Evolutionary conservation across 2,113 vertebrate species (phyloP), one percentile per base, ranked within the genome.

Genomic region (Aleadryas rufinucha): DNA sequence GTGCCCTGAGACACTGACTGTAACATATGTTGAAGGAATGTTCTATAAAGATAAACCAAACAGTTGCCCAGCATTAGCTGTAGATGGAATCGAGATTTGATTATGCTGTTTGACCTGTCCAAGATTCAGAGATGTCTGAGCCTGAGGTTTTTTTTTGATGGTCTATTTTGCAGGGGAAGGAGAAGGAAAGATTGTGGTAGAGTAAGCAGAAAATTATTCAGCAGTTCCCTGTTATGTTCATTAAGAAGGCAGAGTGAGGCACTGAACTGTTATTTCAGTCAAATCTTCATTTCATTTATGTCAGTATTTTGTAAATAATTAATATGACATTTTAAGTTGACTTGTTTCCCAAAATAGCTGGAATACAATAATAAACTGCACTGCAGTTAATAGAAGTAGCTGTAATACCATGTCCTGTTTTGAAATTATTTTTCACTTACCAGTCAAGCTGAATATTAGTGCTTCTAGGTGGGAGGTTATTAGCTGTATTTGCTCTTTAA

Each of bases 251-350:
- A 75, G 78, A 74, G 80, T 89, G 88, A 92, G 68, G 50, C 92
- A 94, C 54, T 66, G 54, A 95, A 77, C 78, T 93, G 70, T 94
- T 91, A 65, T 85, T 93, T 91, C 47, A 96, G 93, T 95, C 76
- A 94, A 94, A 90, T 93, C 70, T 93, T 95, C 44, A 65, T 96
- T 98, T 96, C 88, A 92, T 92, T 91, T 93, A 61, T 97, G 90
- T 94, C 90, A 86, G 75, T 95, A 89, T 97, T 97, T 89, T 97
- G 94, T 98, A 98, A 98, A 98, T 97, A 98, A 98, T 97, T 95
- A 97, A 96, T 50, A 86, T 90, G 96, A 95, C 89, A 95, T 96
- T 97, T 97, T 96, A 97, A 97, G 94, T 94, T 96, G 85, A 91
- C 91, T 97, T 89, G 47, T 97, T 97, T 97, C 94, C 96, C 90